These are phyloP conservation scores for Vipera ursinii DNA, from an alignment of 2,797 vertebrate species.

Conservation along the genomic window DNA sequence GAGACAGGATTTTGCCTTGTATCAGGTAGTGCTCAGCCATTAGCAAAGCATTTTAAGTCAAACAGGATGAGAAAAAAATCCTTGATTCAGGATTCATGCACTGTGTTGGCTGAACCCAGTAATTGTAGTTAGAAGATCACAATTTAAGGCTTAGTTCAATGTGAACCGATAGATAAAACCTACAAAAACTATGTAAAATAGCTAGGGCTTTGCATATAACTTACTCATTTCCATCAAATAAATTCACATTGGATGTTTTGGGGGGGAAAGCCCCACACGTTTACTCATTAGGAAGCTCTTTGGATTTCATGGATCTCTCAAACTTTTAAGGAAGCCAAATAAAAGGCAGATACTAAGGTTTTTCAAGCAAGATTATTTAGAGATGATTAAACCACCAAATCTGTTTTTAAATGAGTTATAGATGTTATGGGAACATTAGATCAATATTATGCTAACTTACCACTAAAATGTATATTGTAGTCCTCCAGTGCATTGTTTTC, in stretches of 20 bases:
- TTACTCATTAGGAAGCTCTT: background rate
- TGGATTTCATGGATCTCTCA: background rate
- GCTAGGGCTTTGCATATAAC: background rate
- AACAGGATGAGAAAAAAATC: conserved; percentile 7
- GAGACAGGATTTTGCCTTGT: background rate
- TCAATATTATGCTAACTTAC: background rate
- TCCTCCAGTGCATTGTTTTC: background rate
- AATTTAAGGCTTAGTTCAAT: background rate
- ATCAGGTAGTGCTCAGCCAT: background rate
- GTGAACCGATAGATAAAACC: background rate
- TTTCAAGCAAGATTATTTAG: background rate
- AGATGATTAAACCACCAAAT: background rate
- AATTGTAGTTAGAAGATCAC: background rate
- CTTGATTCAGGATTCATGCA: conserved; percentile 1
- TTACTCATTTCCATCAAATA: background rate
- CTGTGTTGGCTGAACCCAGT: background rate
- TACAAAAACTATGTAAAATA: background rate
- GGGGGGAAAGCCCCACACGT: background rate
- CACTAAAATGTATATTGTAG: background rate
- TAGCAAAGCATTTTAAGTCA: background rate
- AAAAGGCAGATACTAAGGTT: background rate
- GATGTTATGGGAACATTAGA: background rate
- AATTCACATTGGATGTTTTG: background rate
- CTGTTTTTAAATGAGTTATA: background rate
- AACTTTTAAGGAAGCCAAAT: background rate